Base-by-base conservation (phyloP, 1,140 invertebrate species). In the Diorhabda sublineata region DNA sequence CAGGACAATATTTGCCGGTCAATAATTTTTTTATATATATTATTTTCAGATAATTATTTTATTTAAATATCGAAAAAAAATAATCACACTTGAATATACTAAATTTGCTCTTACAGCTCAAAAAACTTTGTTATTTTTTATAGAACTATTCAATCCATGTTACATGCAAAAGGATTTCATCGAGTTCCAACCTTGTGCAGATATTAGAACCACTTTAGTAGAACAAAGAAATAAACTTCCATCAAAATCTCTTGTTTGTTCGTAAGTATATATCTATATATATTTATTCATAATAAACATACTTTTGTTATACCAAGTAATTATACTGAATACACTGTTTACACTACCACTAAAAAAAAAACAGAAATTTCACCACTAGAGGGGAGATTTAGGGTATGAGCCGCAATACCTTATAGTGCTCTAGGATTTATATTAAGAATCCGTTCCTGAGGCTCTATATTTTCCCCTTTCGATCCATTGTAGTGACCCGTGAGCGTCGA, bases 81-180 rank as follows among this genome's bases (percentile, higher is more conserved):
- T 26, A 26, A 1, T 26, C 26, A 2, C 26, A 26, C 26, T 26
- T 26, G 0, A 26, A 26, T 26, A 26, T 26, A 26, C 26, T 26
- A 26, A 26, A 26, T 26, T 26, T 26, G 26, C 26, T 26, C 26
- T 26, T 26, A 26, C 0, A 26, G 26, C 26, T 26, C 26, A 26
- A 26, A 26, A 2, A 26, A 26, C 26, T 26, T 26, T 26, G 26
- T 7, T 65, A 57, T 67, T 60, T 43, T 42, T 43, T 69, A 47
- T 47, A 71, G 70, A 71, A 71, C 60, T 71, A 5, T 65, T 66
- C 41, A 71, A 71, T 43, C 47, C 44, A 4, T 71, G 70, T 66
- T 45, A 58, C 6, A 42, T 66, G 26, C 58, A 69, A 43, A 64
- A 63, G 5, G 64, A 69, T 47, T 66, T 66, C n/a, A 58, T 52